Evolutionary conservation across 2,888 invertebrate genomes (phyloP), one percentile per base, ranked within the genome.

Genomic region (Athalia circularis): DNA sequence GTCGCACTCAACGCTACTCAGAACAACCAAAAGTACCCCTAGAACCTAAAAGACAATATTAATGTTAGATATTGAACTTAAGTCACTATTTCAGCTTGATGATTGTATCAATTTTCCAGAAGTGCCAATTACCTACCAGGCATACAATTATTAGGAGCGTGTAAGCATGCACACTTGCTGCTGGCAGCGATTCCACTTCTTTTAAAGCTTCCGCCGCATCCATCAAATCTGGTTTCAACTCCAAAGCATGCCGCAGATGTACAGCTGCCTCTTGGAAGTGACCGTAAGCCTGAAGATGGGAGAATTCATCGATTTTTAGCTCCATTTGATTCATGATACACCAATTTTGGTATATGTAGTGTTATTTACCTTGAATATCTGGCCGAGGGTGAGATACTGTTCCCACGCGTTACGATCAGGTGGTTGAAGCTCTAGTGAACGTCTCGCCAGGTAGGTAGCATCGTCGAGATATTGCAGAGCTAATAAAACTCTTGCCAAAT

Each of bases 381-480:
- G 97, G 5, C 97, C 97, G 77, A 97, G 93, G 5, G 97, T 97
- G 89, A 97, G 96, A 91, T 97, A 96, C 90, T 97, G 97, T 87
- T 96, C 95, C 97, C 97, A 97, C 3, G 96, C 95, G 87, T 95
- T 96, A 87, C 96, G 95, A 87, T 96, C 96, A 0, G 95, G 95
- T 48, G 96, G 94, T 88, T 96, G 96, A 79, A 96, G 94, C 86
- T 96, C 96, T 61, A 97, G 92, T 11, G 97, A 97, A 76, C 96
- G 93, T 84, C 96, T 93, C 75, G 97, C 96, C 86, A 97, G 92
- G 88, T 95, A 96, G 84, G 97, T 96, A 62, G 97, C 97, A 91
- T 97, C 97, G 89, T 97, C 97, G 82, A 97, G 91, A 90, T 97
- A 97, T 88, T 97, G 96, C 79, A 97, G 93, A 82, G 96, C 96